Percentiles rank a stretch among this genome's conserved stretches.
Conservation (phyloP, 1,140 invertebrate species). For the Drosophila equinoxialis region DNA sequence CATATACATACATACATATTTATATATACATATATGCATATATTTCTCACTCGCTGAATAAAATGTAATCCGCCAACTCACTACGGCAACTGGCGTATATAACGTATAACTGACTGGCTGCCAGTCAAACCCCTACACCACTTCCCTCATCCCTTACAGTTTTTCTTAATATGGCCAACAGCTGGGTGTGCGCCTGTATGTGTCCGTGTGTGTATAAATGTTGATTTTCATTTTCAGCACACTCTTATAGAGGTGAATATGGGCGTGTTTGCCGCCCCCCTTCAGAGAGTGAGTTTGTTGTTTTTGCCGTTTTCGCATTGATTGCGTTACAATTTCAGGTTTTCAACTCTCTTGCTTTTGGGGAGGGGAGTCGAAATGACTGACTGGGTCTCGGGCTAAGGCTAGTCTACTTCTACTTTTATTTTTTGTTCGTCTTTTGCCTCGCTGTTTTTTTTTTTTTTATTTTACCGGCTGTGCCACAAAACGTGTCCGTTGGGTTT, state of each 20-base stretch:
- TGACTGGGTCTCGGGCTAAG: slow-evolving; percentile 29
- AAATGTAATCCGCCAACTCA: slow-evolving; percentile 69
- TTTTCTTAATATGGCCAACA: slow-evolving; percentile 33
- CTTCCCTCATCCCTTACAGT: not conserved
- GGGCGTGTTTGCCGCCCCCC: slow-evolving; percentile 45
- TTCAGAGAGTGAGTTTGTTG: slow-evolving; percentile 28
- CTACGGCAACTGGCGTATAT: slow-evolving; percentile 45
- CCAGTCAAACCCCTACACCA: slow-evolving; percentile 1
- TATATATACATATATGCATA: not conserved
- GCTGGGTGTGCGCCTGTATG: slow-evolving; percentile 31
- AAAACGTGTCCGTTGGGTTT: slow-evolving; percentile 69
- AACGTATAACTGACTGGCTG: slow-evolving; percentile 47
- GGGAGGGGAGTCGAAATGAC: not conserved
- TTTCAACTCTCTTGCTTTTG: slow-evolving; percentile 52
- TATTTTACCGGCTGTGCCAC: slow-evolving; percentile 75
- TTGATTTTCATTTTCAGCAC: slow-evolving; percentile 81
- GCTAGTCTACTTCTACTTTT: slow-evolving; percentile 67
- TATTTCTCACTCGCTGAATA: slow-evolving; percentile 37
- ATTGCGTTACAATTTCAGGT: slow-evolving; percentile 82
- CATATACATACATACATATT: not conserved
- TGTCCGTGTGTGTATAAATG: slow-evolving; percentile 14
- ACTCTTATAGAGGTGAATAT: slow-evolving; percentile 38
- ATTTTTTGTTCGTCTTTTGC: slow-evolving; percentile 13
- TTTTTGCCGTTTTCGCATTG: slow-evolving; percentile 65
- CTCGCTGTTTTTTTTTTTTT: slow-evolving; percentile 34